Conservation (phyloP, 2,797 vertebrate genomes). For the Smutsia gigantea region DNA sequence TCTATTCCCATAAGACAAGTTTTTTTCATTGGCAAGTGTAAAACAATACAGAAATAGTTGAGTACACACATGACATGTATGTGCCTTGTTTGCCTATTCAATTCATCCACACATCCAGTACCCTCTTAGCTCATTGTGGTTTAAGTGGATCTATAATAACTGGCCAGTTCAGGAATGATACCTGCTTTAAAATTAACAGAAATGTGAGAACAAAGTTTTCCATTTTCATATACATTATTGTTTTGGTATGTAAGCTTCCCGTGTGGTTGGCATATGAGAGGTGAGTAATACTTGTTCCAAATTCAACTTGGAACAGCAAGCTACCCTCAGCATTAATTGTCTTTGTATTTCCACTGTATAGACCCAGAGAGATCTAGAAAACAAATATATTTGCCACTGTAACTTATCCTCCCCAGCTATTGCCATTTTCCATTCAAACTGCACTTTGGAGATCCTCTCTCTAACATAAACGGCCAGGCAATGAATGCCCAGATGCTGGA, state of each 20-base stretch:
- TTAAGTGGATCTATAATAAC: slow-evolving; percentile 50
- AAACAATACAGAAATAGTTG: slow-evolving; percentile 2
- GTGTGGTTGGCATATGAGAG: slow-evolving; percentile 50
- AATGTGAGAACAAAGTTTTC: slow-evolving; percentile 64
- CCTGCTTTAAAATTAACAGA: slow-evolving; percentile 54
- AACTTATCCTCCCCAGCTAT: not conserved
- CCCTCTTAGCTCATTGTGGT: not conserved
- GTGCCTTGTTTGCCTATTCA: not conserved
- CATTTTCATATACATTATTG: slow-evolving; percentile 46
- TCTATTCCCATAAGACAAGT: not conserved
- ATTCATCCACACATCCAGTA: not conserved
- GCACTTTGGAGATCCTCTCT: not conserved
- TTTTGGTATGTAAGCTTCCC: slow-evolving; percentile 28
- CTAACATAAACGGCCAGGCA: not conserved
- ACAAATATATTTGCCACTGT: slow-evolving; percentile 1
- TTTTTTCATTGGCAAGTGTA: not conserved
- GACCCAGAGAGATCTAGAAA: slow-evolving; percentile 9
- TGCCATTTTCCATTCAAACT: not conserved
- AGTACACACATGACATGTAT: not conserved
- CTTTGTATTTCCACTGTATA: not conserved
- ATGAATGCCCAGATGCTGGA: not conserved
- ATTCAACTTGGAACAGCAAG: slow-evolving; percentile 16
- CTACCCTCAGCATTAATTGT: not conserved
- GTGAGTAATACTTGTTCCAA: slow-evolving; percentile 7
- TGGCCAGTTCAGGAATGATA: slow-evolving; percentile 29